Evolutionary conservation across 2,888 invertebrate genomes (phyloP), one percentile per base, ranked within the genome.

Genomic region (Augochlorella aurata): DNA sequence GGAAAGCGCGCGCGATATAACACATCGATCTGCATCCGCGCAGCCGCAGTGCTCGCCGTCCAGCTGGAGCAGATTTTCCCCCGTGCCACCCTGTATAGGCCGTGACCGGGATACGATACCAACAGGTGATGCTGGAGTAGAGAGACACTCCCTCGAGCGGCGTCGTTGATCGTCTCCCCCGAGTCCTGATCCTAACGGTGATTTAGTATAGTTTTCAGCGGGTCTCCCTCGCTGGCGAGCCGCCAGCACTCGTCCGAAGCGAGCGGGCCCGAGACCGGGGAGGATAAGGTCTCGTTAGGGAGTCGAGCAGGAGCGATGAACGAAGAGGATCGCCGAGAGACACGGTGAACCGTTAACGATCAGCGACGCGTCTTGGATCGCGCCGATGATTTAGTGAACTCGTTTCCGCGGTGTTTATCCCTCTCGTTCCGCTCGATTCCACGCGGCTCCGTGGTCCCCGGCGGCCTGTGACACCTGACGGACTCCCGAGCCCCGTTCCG

Each of bases 101-200:
- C 87, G 86, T 88, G 89, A 90, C 90, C 91, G 90, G 91, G 91
- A 89, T 88, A 90, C 86, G 89, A 90, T 87, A 91, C 92, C 92
- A 92, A 92, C 92, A 92, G 92, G 92, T 92, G 92, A 92, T 91
- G 92, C 89, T 89, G 89, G 88, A 85, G 80, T 79, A 83, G 79
- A 90, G 92, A 90, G 92, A 90, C 92, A 92, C 92, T 92, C 92
- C 92, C 92, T 91, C 88, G 86, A 89, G 87, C 90, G 85, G 85
- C 84, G 72, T 83, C 88, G 87, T 84, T 75, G 85, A 74, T 82
- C 82, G 82, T 87, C 78, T 85, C 87, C 79, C 87, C 63, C 81
- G 75, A 74, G 83, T 82, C 79, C 74, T 75, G 76, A 85, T 84
- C 84, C 83, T 84, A 78, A 45, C 74, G 77, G 83, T 86, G 86